These are phyloP conservation scores for Marmota monax DNA, from an alignment of 2,113 vertebrate genomes.

Conservation along the genomic window DNA sequence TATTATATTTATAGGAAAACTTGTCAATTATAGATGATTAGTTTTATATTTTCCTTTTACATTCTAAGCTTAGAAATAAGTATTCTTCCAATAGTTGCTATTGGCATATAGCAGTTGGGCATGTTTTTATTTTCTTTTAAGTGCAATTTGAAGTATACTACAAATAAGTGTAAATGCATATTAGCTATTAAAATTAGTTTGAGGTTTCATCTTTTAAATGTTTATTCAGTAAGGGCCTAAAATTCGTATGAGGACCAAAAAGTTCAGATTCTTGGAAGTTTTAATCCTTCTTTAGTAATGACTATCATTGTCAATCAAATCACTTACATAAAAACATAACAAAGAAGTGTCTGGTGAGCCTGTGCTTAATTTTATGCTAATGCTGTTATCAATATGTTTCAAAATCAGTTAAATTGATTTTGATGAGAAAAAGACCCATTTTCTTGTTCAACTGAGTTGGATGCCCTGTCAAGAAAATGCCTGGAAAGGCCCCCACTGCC, in stretches of 20 bases:
- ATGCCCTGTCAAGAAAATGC: slow-evolving; percentile 54
- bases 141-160: slow-evolving; percentile 25
- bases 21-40: neutral
- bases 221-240: slow-evolving; percentile 24
- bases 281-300: slow-evolving; percentile 39
- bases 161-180: slow-evolving; percentile 19
- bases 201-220: neutral
- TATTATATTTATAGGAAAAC: slow-evolving; percentile 9
- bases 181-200: slow-evolving; percentile 48
- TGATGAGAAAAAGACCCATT: slow-evolving; percentile 11
- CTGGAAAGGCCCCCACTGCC: slow-evolving; percentile 1
- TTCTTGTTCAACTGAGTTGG: slow-evolving; percentile 11
- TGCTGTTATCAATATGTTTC: slow-evolving; percentile 33
- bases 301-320: slow-evolving; percentile 45
- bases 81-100: neutral
- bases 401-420: slow-evolving; percentile 47
- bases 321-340: slow-evolving; percentile 42
- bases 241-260: slow-evolving; percentile 12
- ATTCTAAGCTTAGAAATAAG: neutral
- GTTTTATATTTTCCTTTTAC: neutral
- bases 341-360: neutral
- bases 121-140: slow-evolving; percentile 38
- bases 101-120: neutral
- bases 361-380: neutral
- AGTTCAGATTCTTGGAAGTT: slow-evolving; percentile 36